Evolutionary conservation across 2,888 invertebrate species (phyloP).

Genomic region (Cerastoderma edule): DNA sequence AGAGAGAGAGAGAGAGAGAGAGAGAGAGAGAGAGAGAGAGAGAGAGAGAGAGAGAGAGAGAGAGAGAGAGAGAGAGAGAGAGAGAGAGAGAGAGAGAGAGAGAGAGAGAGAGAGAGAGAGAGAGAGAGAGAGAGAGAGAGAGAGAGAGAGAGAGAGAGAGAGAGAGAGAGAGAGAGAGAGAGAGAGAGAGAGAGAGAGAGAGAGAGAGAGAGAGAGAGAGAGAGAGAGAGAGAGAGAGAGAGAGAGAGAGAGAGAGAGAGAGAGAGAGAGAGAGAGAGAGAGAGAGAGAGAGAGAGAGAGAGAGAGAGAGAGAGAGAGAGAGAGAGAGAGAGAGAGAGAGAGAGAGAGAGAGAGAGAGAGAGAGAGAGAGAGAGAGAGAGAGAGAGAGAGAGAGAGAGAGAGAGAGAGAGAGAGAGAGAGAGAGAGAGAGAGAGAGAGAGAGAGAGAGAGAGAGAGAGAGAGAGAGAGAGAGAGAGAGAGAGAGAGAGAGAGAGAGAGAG

Average conservation of each 20-base stretch:
- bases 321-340: background rate
- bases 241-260: slow-evolving; percentile 1
- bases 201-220: slow-evolving; percentile 1
- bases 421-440: background rate
- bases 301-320: slow-evolving; percentile 1
- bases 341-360: background rate
- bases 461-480: background rate
- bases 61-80: background rate
- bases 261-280: slow-evolving; percentile 1
- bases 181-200: slow-evolving; percentile 1
- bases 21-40: background rate
- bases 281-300: slow-evolving; percentile 1
- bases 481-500: background rate
- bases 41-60: background rate
- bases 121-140: background rate
- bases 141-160: background rate
- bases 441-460: background rate
- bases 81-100: background rate
- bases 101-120: background rate
- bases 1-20: background rate
- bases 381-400: background rate
- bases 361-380: background rate
- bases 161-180: slow-evolving; percentile 1
- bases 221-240: slow-evolving; percentile 1
- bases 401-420: background rate